Base-by-base conservation (phyloP, 2,888 invertebrate genomes). In the Drosophila heteroneura region DNA sequence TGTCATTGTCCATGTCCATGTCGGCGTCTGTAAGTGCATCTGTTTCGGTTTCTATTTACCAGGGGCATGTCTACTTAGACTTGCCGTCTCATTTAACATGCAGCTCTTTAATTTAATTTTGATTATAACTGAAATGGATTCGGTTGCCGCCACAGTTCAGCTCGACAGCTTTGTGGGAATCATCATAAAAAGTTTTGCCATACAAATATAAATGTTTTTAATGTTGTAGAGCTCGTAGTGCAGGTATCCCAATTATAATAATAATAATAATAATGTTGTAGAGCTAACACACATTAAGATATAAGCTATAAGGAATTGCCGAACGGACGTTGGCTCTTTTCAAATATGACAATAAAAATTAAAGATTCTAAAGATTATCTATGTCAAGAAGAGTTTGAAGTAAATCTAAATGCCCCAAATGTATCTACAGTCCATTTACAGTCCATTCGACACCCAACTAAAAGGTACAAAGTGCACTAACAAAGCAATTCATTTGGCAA, bases 71-170 rank as follows among this genome's bases (percentile, higher is more conserved):
- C 77, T 44, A 47, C 53, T 19, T 9, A 28, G 64, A 70, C 70
- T 76, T 57, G 53, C 60, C 85, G 79, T 70, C 70, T 90, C 83
- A 83, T 89, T 89, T 84, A 82, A 83, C 84, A 79, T 49, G 69
- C 68, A 70, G 67, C 73, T 69, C 65, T 60, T 70, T 88, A 85
- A 88, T 74, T 77, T 71, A 51, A 69, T 84, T 85, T 77, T 74
- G 72, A 89, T 86, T 90, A 81, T 75, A 75, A 77, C 67, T 80
- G 91, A 83, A 90, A 90, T 73, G 80, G 70, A 79, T 79, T 49
- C 44, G 39, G 14, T 6, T 32, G 28, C 12, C 16, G 26, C 44
- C 52, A 52, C 66, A 35, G 32, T 47, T n/a, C 68, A 44, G 49
- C 57, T n/a, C 19, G 44, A 6, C 54, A 26, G 62, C 28, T 35